Evolutionary conservation across 92 coral and sea anemone species (phyloP).

Genomic region (Virgularia gustaviana): DNA sequence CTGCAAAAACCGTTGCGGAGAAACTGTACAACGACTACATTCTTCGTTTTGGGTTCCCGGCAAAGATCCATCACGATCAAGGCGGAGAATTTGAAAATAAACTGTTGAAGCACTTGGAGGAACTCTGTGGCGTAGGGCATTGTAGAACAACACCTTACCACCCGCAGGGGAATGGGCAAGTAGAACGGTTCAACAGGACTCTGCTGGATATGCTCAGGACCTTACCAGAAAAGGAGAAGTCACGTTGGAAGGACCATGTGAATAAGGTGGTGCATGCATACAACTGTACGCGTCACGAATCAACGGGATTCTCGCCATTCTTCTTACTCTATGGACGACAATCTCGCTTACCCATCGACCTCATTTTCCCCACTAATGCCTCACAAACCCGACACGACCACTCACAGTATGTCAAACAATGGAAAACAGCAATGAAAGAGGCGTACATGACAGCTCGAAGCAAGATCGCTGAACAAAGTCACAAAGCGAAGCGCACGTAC

Average conservation of each 20-base stretch:
- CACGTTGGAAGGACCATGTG: constrained; percentile 40
- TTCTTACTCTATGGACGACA: constrained; percentile 29
- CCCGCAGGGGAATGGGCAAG: constrained; percentile 7
- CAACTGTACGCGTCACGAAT: constrained; percentile 37
- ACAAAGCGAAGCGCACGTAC: not conserved
- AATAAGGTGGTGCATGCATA: constrained; percentile 47
- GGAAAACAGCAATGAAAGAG: constrained; percentile 31
- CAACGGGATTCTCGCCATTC: constrained; percentile 44
- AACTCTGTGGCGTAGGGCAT: not conserved
- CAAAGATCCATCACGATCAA: not conserved
- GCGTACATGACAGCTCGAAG: constrained; percentile 14
- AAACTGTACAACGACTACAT: constrained; percentile 46
- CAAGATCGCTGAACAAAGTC: not conserved
- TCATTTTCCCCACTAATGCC: not conserved
- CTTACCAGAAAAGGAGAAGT: not conserved
- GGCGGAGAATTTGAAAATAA: not conserved
- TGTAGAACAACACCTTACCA: not conserved
- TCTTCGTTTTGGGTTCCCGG: constrained; percentile 7
- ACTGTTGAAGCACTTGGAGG: not conserved
- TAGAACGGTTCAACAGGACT: not conserved
- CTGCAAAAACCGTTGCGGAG: constrained; percentile 49
- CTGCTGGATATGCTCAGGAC: constrained; percentile 3
- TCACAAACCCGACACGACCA: not conserved
- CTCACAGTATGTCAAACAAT: constrained; percentile 19
- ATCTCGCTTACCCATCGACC: constrained; percentile 14